Evolutionary conservation across 1,140 invertebrate genomes (phyloP).

Genomic region (Macrotrachela quadricornifera): DNA sequence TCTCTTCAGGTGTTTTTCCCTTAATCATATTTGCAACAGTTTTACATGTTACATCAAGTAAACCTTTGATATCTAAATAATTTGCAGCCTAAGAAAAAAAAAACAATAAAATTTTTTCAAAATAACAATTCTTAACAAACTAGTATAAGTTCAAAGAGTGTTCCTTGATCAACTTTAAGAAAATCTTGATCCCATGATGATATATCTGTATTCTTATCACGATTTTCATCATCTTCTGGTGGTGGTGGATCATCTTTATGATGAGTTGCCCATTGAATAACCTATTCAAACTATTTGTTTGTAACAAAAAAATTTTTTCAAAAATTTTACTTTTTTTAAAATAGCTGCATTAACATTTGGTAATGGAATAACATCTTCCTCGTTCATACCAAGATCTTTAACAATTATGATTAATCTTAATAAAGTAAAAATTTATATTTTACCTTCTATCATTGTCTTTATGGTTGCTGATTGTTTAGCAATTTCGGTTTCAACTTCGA

Average conservation of each 20-base stretch:
- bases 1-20: slow-evolving; percentile 61
- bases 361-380: slow-evolving; percentile 72
- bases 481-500: slow-evolving; percentile 89
- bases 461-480: slow-evolving; percentile 93
- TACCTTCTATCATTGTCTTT: slow-evolving; percentile 79
- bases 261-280: slow-evolving; percentile 20
- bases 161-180: slow-evolving; percentile 77
- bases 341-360: slow-evolving; percentile 97
- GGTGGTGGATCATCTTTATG: slow-evolving; percentile 66
- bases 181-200: slow-evolving; percentile 97
- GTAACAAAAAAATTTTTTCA: slow-evolving; percentile 38
- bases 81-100: slow-evolving; percentile 80
- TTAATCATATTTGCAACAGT: slow-evolving; percentile 70
- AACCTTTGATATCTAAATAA: slow-evolving; percentile 87
- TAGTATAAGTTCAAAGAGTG: slow-evolving; percentile 85
- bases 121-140: slow-evolving; percentile 35
- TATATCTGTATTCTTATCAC: slow-evolving; percentile 93
- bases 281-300: slow-evolving; percentile 10
- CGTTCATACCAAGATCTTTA: slow-evolving; percentile 58
- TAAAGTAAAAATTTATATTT: no score
- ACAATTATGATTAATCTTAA: no score
- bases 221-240: slow-evolving; percentile 81
- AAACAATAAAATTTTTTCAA: not conserved
- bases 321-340: slow-evolving; percentile 67
- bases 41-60: slow-evolving; percentile 92